Evolutionary conservation across 2,888 invertebrate genomes (phyloP).

Genomic region (Dolomedes plantarius): DNA sequence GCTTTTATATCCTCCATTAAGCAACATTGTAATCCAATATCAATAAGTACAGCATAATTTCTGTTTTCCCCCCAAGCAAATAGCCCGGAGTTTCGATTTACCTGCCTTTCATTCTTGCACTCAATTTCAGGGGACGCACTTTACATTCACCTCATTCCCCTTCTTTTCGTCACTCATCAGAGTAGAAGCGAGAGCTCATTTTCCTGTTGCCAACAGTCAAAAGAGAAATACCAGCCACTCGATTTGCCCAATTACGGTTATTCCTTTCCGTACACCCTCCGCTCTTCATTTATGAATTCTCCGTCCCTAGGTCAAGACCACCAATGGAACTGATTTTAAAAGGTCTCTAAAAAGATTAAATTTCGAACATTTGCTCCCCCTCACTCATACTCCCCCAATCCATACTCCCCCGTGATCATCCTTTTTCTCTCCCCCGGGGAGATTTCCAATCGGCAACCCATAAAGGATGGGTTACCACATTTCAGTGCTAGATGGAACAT

Average conservation of each 20-base stretch:
- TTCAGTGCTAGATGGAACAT: too few species aligned
- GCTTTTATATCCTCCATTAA: constrained; percentile 1
- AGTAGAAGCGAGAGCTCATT: constrained; percentile 18
- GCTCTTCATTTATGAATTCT: constrained; percentile 35
- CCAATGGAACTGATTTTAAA: constrained; percentile 51
- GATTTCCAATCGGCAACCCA: constrained; percentile 8
- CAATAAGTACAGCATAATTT: neutral
- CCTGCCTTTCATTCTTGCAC: neutral
- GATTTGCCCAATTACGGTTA: constrained; percentile 67
- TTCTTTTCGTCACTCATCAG: constrained; percentile 17
- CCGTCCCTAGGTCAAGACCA: constrained; percentile 49
- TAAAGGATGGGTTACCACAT: constrained; percentile 6
- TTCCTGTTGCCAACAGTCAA: constrained; percentile 23
- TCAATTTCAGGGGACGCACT: neutral
- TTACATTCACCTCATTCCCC: neutral
- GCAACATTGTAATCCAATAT: neutral
- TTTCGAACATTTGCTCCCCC: constrained; percentile 43
- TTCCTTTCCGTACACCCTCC: constrained; percentile 38
- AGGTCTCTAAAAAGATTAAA: constrained; percentile 66
- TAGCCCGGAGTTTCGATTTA: neutral
- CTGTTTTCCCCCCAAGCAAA: neutral
- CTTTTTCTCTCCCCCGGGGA: neutral
- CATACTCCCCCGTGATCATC: constrained; percentile 47
- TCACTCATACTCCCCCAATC: constrained; percentile 4
- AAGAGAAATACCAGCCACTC: constrained; percentile 22